Percentiles rank a stretch among this genome's conserved stretches.
Evolutionary conservation across 2,797 vertebrate genomes (phyloP).

Genomic region (Crocidura indochinensis): DNA sequence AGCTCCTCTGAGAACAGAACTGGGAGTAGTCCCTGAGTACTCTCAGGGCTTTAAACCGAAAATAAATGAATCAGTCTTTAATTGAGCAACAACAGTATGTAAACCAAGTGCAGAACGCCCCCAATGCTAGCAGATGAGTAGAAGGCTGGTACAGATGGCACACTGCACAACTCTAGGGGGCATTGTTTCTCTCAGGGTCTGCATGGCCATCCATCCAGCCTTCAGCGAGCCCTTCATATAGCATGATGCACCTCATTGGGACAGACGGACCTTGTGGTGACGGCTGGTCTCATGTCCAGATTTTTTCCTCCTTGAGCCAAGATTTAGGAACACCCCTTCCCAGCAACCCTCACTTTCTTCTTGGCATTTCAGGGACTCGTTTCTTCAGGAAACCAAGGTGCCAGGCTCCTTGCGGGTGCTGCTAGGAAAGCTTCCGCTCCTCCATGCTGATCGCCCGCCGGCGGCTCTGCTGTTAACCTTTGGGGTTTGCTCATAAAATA

Average conservation of each 20-base stretch:
- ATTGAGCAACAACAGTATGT: too few species aligned
- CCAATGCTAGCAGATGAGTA: neutral
- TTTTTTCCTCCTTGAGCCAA: neutral
- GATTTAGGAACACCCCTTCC: neutral
- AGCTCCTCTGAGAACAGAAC: too few species aligned
- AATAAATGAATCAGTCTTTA: too few species aligned
- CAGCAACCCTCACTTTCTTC: constrained; percentile 14
- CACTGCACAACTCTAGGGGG: neutral
- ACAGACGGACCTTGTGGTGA: neutral
- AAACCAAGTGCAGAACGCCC: too few species aligned
- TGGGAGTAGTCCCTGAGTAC: too few species aligned
- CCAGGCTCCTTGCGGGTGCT: neutral
- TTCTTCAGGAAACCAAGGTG: neutral
- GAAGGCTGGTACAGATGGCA: neutral
- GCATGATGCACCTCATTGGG: neutral
- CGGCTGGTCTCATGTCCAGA: neutral
- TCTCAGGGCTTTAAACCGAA: too few species aligned
- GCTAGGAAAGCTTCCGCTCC: constrained; percentile 74
- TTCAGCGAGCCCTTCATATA: neutral
- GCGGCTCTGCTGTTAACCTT: constrained; percentile 81
- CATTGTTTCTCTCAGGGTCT: neutral
- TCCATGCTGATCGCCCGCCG: constrained; percentile 61
- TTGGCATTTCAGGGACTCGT: constrained; percentile 65
- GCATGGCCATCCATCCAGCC: neutral
- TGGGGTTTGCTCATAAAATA: constrained; percentile 86